Percentiles rank a stretch among this genome's conserved stretches.
These are phyloP conservation scores for Anoncus sp. DNA, from an alignment of 2,888 invertebrate species.

Conservation along the genomic window DNA sequence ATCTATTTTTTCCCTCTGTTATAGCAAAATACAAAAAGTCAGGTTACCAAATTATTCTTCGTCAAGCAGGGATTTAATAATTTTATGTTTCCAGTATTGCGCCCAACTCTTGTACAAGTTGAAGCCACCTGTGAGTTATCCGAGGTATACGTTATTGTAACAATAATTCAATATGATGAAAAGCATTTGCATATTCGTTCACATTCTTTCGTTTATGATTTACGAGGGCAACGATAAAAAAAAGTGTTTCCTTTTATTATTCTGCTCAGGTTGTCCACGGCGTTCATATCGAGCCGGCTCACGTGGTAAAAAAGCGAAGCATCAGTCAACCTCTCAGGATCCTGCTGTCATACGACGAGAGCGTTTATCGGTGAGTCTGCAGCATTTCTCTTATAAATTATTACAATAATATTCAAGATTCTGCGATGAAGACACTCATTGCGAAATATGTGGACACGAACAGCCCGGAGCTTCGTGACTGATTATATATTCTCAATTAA, in stretches of 20 bases:
- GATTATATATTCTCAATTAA: slow-evolving; percentile 34
- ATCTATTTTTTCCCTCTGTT: background rate
- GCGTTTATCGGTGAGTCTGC: slow-evolving; percentile 91
- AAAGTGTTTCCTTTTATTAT: slow-evolving; percentile 17
- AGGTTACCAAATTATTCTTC: no score
- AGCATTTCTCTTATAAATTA: slow-evolving; percentile 30
- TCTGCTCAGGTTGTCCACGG: slow-evolving; percentile 90
- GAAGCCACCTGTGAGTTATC: background rate
- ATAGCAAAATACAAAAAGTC: background rate
- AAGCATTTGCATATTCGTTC: slow-evolving; percentile 1
- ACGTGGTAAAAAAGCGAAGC: slow-evolving; percentile 91
- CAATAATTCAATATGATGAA: slow-evolving; percentile 4
- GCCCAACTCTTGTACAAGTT: no score
- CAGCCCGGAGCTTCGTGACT: background rate
- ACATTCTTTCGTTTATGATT: background rate
- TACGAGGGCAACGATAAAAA: slow-evolving; percentile 21
- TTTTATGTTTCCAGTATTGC: no score
- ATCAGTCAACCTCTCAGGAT: slow-evolving; percentile 93
- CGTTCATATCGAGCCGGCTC: slow-evolving; percentile 91
- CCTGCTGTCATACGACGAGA: slow-evolving; percentile 93
- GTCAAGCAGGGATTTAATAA: no score
- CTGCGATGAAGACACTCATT: slow-evolving; percentile 19
- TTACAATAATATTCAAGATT: slow-evolving; percentile 13
- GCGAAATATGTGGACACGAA: background rate
- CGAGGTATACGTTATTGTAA: background rate